Percentiles rank a stretch among this genome's conserved stretches.
Conservation (phyloP, 2,888 invertebrate species). For the Mimumesa dahlbomi region DNA sequence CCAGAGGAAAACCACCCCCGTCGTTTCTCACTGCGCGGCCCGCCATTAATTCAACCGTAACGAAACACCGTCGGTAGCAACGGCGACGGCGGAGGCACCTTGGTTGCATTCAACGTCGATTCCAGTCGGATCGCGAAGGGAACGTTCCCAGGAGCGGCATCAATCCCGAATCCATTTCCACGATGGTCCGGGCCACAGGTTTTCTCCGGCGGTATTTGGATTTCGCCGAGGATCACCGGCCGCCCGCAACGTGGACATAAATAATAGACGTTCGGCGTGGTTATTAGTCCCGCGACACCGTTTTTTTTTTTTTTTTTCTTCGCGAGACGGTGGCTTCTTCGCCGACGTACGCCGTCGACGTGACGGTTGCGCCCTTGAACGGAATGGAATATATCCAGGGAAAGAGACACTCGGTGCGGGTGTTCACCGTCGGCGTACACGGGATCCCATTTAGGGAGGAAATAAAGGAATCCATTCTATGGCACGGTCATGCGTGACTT, state of each 20-base stretch:
- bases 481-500: not conserved
- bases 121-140: conserved; percentile 3
- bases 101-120: not conserved
- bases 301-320: too few species aligned
- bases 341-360: not conserved
- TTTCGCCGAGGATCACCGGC: conserved; percentile 6
- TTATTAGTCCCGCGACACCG: conserved; percentile 43
- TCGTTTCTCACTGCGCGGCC: not conserved
- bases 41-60: conserved; percentile 26
- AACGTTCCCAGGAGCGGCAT: conserved; percentile 48
- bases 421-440: not conserved
- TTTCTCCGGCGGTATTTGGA: conserved; percentile 22
- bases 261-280: conserved; percentile 49
- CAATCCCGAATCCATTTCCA: conserved; percentile 56
- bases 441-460: not conserved
- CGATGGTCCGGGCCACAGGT: conserved; percentile 4
- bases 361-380: conserved; percentile 5
- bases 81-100: not conserved
- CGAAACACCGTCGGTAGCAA: conserved; percentile 3
- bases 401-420: not conserved
- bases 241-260: conserved; percentile 37
- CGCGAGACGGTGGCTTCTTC: conserved; percentile 1
- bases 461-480: conserved; percentile 1
- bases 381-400: conserved; percentile 1
- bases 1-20: not conserved